phyloP scores from a whole-genome alignment of 1,140 invertebrate genomes.

The Stegodyphus mimosarum region DNA sequence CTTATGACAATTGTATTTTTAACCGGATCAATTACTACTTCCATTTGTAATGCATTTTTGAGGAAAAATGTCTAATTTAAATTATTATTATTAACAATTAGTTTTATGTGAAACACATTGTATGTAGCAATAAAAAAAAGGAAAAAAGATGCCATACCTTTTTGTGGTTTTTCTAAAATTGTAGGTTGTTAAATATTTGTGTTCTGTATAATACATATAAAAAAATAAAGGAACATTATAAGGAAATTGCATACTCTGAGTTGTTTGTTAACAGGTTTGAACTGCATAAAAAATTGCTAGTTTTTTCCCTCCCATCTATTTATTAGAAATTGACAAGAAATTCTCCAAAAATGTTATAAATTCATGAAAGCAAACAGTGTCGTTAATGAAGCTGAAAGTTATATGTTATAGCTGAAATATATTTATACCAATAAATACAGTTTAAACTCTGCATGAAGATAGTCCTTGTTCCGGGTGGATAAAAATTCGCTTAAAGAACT shows the following conservation, averaged over 20 bases:
- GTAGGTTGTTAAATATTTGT: conserved; percentile 44
- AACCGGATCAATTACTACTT: conserved; percentile 44
- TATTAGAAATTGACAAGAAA: not conserved
- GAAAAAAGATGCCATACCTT: conserved; percentile 27
- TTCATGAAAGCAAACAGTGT: not conserved
- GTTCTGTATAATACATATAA: conserved; percentile 24
- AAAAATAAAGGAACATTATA: conserved; percentile 2
- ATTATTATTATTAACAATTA: conserved; percentile 26
- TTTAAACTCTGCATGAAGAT: too few relatives aligned
- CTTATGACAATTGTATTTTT: conserved; percentile 47
- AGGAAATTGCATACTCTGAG: not conserved
- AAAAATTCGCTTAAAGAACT: too few relatives aligned
- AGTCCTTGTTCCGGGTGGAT: too few relatives aligned
- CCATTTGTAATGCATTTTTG: conserved; percentile 55
- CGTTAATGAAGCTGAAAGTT: too few relatives aligned
- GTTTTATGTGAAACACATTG: conserved; percentile 38
- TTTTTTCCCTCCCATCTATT: too few relatives aligned
- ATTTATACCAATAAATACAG: too few relatives aligned
- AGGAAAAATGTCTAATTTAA: conserved; percentile 9
- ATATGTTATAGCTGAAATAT: too few relatives aligned
- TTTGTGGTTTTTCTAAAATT: conserved; percentile 39
- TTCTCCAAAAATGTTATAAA: not conserved
- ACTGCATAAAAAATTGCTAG: too few relatives aligned
- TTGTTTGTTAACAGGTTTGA: too few relatives aligned
- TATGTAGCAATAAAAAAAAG: conserved; percentile 54